phyloP scores from a whole-genome alignment of 2,113 vertebrate genomes.

The Apteryx mantelli region DNA sequence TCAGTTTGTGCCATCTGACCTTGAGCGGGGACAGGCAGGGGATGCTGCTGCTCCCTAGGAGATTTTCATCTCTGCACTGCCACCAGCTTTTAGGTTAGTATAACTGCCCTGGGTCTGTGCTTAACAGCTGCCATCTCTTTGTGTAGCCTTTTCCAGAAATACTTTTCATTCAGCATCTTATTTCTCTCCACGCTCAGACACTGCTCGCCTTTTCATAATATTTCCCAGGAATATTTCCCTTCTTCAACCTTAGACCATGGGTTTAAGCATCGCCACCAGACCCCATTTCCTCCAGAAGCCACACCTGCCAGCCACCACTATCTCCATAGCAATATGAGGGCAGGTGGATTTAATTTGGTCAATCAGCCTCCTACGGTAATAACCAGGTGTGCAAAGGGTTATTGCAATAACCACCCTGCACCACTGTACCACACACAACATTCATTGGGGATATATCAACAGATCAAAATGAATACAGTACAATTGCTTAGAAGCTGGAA shows the following conservation, averaged over 20 bases:
- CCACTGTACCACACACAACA: neutral
- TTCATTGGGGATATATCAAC: neutral
- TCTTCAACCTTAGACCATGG: neutral
- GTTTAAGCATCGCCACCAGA: neutral
- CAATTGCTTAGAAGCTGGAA: neutral
- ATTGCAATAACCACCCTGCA: neutral
- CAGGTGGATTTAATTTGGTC: neutral
- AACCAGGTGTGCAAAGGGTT: neutral
- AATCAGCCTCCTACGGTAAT: rapidly evolving
- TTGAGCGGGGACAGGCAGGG: neutral
- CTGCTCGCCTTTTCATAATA: neutral
- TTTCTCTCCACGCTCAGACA: neutral
- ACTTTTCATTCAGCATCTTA: neutral
- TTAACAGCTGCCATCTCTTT: neutral
- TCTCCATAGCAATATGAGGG: neutral
- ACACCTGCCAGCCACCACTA: neutral
- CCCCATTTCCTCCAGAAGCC: neutral
- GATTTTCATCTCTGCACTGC: neutral
- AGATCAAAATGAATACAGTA: neutral
- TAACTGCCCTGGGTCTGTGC: neutral
- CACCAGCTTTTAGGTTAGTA: neutral
- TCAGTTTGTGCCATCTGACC: neutral
- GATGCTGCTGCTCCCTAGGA: neutral
- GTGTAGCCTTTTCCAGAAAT: neutral
- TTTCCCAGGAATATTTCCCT: neutral